Conservation (phyloP, 2,797 vertebrate genomes). For the Sebastes cheni region DNA sequence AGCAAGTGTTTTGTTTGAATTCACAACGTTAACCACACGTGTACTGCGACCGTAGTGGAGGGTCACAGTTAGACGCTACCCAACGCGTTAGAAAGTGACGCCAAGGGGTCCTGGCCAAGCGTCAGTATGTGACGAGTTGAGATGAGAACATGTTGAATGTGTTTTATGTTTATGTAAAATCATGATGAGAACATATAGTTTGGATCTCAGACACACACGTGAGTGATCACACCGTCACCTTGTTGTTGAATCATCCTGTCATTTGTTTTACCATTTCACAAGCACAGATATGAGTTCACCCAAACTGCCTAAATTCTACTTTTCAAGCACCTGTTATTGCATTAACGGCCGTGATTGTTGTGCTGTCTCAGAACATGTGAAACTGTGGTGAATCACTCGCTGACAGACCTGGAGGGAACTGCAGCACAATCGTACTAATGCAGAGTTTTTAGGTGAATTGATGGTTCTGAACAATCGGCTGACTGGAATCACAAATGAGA, state of each 20-base stretch:
- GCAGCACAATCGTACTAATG: not conserved
- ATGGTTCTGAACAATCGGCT: not conserved
- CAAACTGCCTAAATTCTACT: slow-evolving; percentile 4
- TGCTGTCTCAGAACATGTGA: slow-evolving; percentile 15
- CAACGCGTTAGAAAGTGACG: too few species aligned
- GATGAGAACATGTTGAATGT: not conserved
- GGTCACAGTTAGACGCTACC: too few species aligned
- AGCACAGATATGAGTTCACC: not conserved
- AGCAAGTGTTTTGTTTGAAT: too few species aligned
- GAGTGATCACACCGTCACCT: not conserved
- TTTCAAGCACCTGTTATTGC: not conserved
- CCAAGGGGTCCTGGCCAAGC: too few species aligned
- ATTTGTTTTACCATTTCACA: not conserved
- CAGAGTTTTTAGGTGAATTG: not conserved
- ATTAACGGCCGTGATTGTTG: not conserved
- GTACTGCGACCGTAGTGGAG: too few species aligned
- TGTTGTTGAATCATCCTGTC: not conserved
- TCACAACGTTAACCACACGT: too few species aligned
- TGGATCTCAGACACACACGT: not conserved
- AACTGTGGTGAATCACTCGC: not conserved
- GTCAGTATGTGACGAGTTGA: too few species aligned
- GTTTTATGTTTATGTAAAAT: not conserved
- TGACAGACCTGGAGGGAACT: slow-evolving; percentile 13
- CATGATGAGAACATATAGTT: not conserved
- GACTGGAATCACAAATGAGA: not conserved